A percentile compares a stretch with the other conserved stretches of the same genome.
Conservation (phyloP, 2,113 vertebrate genomes). For the Macrotus californicus region DNA sequence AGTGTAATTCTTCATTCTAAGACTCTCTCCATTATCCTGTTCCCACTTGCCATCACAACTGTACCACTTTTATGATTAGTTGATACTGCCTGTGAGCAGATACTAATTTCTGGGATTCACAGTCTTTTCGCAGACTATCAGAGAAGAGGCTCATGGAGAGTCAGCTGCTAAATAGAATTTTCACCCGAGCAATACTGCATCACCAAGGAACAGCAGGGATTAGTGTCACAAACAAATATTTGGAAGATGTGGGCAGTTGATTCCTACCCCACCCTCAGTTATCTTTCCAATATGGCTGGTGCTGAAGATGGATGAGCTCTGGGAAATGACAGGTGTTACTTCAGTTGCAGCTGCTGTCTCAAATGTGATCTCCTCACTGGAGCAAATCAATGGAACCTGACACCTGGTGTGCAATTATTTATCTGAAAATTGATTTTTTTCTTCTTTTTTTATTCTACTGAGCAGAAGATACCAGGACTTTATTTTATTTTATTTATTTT, state of each 20-base stretch:
- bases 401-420: conserved; percentile 34
- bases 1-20: not conserved
- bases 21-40: not conserved
- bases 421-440: conserved; percentile 7
- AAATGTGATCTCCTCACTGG: not conserved
- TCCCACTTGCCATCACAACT: not conserved
- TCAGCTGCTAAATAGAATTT: not conserved
- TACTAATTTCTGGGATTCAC: not conserved
- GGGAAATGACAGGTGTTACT: conserved; percentile 42
- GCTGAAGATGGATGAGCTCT: conserved; percentile 46
- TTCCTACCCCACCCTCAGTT: not conserved
- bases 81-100: not conserved
- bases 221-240: not conserved
- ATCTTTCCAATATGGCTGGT: conserved; percentile 2
- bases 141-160: not conserved
- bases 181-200: not conserved
- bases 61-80: not conserved
- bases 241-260: not conserved
- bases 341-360: conserved; percentile 25
- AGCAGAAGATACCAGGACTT: not conserved
- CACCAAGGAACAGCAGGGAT: not conserved
- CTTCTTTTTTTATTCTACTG: not conserved
- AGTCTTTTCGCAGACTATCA: not conserved
- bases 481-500: not conserved
- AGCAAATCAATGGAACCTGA: conserved; percentile 9